These are phyloP conservation scores for Eurytoma adleriae DNA, from an alignment of 2,888 invertebrate species.

Conservation along the genomic window DNA sequence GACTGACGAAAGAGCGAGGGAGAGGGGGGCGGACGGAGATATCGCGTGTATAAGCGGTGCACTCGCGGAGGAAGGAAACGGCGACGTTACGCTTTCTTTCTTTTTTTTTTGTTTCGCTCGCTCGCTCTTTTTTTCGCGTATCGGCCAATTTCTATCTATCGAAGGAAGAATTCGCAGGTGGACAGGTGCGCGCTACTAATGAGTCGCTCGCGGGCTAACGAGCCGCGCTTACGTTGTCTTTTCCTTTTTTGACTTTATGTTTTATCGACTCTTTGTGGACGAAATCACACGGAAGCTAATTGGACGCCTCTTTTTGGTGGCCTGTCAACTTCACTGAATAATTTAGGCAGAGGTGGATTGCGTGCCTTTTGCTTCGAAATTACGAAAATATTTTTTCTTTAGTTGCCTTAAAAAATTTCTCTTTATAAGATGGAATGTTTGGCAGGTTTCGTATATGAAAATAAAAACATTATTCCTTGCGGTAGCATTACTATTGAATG, in stretches of 20 bases:
- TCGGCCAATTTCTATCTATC: constrained; percentile 29
- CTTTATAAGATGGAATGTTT: no score
- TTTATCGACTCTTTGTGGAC: background rate
- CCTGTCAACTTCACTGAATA: no score
- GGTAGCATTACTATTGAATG: no score
- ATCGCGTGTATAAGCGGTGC: constrained; percentile 19
- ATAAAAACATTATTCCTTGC: no score
- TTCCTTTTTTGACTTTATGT: background rate
- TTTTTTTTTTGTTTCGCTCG: background rate
- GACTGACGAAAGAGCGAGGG: constrained; percentile 58
- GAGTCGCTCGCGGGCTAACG: constrained; percentile 21
- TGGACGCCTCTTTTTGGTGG: no score
- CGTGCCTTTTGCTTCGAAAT: no score
- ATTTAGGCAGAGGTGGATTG: no score
- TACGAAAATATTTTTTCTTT: no score
- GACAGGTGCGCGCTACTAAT: constrained; percentile 46
- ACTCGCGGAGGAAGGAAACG: constrained; percentile 6
- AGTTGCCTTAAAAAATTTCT: no score
- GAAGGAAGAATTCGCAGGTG: constrained; percentile 27
- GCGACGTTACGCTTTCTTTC: background rate
- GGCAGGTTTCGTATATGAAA: no score
- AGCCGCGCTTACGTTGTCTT: background rate
- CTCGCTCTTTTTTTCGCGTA: background rate
- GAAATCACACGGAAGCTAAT: background rate
- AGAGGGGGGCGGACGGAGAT: constrained; percentile 18